These are phyloP conservation scores for Diadema setosum DNA, from an alignment of 35 echinoderm and acorn worm species.

Conservation along the genomic window DNA sequence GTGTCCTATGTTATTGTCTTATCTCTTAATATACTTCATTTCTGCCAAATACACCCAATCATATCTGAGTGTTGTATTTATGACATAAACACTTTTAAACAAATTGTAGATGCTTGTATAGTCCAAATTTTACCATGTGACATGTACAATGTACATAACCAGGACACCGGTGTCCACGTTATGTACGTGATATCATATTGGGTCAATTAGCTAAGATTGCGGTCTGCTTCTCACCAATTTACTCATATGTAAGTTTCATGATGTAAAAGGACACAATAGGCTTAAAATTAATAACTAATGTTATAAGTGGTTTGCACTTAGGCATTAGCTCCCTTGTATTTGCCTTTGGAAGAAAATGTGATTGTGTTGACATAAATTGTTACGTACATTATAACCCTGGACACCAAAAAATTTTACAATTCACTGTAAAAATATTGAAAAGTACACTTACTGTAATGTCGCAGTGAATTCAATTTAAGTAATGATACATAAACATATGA, in stretches of 20 bases:
- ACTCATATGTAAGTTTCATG: not conserved
- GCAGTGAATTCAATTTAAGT: not conserved
- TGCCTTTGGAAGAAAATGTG: not conserved
- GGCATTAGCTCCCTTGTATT: not conserved
- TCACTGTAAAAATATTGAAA: not conserved
- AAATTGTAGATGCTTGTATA: too few relatives aligned
- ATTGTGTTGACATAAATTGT: not conserved
- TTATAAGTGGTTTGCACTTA: not conserved
- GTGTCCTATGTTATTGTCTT: not conserved
- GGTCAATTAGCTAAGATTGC: not conserved
- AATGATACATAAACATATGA: too few relatives aligned
- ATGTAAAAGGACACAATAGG: not conserved
- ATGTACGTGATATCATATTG: too few relatives aligned
- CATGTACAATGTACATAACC: too few relatives aligned
- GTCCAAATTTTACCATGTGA: too few relatives aligned
- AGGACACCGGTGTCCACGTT: too few relatives aligned
- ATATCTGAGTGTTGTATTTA: not conserved
- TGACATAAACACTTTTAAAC: too few relatives aligned
- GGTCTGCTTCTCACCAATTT: not conserved
- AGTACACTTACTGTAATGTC: not conserved
- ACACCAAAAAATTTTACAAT: not conserved
- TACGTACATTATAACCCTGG: not conserved
- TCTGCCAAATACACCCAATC: not conserved
- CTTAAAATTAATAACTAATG: not conserved
- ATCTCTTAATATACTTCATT: not conserved